Percentiles rank a stretch among this genome's conserved stretches.
These are phyloP conservation scores for Ciconia stormi DNA, from an alignment of 2,113 vertebrate species.

Conservation along the genomic window DNA sequence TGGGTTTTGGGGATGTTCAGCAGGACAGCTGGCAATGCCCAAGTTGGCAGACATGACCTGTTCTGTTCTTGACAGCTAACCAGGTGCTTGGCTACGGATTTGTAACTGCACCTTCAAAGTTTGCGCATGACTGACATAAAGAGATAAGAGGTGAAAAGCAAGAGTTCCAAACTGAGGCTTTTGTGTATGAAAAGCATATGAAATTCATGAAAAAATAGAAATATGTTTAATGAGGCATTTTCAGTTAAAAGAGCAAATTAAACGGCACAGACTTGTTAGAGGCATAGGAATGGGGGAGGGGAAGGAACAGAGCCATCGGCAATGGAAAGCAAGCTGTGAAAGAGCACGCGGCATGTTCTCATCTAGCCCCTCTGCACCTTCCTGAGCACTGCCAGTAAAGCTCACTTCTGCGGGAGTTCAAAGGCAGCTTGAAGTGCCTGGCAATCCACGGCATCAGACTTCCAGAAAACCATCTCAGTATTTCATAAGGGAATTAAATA, in stretches of 20 bases:
- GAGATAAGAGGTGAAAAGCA: not conserved
- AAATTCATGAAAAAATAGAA: not conserved
- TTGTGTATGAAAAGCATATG: not conserved
- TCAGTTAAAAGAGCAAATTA: not conserved
- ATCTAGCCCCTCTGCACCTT: not conserved
- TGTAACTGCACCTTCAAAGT: not conserved
- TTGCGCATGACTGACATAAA: not conserved
- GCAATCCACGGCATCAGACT: not conserved
- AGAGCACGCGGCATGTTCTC: not conserved
- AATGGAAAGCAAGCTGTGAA: not conserved
- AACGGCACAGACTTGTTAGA: not conserved
- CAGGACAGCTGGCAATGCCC: not conserved
- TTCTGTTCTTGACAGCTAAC: not conserved
- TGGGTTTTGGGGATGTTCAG: not conserved
- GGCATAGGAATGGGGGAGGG: not conserved
- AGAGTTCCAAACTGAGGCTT: not conserved
- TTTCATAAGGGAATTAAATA: not conserved
- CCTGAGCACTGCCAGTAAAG: not conserved
- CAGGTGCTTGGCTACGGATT: not conserved
- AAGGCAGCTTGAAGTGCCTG: not conserved
- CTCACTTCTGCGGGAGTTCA: not conserved
- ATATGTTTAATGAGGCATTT: not conserved
- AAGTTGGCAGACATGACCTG: not conserved
- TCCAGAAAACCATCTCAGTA: not conserved
- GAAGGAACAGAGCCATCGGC: not conserved